Conservation (phyloP, 2,113 vertebrate genomes). For the Vulpes vulpes region DNA sequence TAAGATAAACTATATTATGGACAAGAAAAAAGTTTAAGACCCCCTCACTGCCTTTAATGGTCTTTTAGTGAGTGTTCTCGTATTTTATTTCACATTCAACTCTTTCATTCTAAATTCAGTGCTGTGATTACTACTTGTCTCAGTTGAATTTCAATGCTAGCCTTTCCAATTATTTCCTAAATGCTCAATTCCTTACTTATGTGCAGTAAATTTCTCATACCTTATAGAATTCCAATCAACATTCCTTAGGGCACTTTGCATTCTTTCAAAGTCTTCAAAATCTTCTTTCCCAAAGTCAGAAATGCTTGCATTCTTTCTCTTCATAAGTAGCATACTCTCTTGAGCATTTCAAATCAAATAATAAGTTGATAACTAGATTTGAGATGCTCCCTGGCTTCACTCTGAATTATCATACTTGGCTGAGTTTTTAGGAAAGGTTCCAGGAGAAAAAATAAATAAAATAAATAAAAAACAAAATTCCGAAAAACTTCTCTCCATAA, state of each 20-base stretch:
- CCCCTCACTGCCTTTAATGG: background rate
- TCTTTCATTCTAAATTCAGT: conserved; percentile 83
- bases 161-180: conserved; percentile 84
- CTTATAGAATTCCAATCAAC: conserved; percentile 86
- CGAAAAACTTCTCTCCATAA: conserved; percentile 62
- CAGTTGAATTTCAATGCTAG: conserved; percentile 85
- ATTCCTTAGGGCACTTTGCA: conserved; percentile 79
- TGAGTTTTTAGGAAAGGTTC: conserved; percentile 75
- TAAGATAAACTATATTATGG: background rate
- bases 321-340: conserved; percentile 77
- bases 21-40: background rate
- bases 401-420: conserved; percentile 75
- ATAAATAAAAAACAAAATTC: background rate
- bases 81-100: conserved; percentile 79
- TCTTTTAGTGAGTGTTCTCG: conserved; percentile 18
- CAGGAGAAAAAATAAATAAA: conserved; percentile 62
- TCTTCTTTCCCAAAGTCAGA: conserved; percentile 81
- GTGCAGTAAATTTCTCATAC: conserved; percentile 81
- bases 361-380: conserved; percentile 83
- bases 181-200: conserved; percentile 82
- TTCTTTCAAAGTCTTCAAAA: conserved; percentile 71
- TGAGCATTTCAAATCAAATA: conserved; percentile 82
- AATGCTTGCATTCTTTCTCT: conserved; percentile 72
- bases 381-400: conserved; percentile 75
- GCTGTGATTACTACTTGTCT: conserved; percentile 78